Evolutionary conservation across 1,140 invertebrate species (phyloP), one percentile per base, ranked within the genome.

Genomic region (Neodiprion virginianus): DNA sequence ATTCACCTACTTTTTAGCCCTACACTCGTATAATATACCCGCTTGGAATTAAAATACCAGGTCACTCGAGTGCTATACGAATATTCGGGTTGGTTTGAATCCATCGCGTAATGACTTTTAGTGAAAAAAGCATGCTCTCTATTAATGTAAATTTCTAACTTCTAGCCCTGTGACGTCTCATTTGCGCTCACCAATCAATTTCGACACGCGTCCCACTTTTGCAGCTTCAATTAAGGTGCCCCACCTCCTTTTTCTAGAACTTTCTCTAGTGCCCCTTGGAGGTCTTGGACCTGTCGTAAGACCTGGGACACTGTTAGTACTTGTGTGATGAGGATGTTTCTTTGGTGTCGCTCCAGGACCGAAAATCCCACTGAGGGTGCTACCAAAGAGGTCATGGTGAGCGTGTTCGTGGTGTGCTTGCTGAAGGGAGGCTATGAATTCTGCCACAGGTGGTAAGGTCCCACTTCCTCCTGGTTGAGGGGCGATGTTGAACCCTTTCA

Each of bases 401-500:
- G 86, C 82, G 21, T 87, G 83, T 5, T 89, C 88, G 47, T 92
- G 90, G 76, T 92, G 91, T 4, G 74, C 79, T 28, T 88, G 83
- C 77, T 93, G 91, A 69, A 95, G 82, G 5, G 92, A 93, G 0
- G 93, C 92, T 75, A 93, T 91, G 79, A 94, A 93, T 85, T 95
- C 94, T 40, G 93, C 93, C 9, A 95, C 93, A 1, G 94, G 93
- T 40, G 93, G 92, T 67, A 95, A 85, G 21, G 91, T 90, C 48
- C 82, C 82, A 67, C 87, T 88, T 7, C 85, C 85, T 9, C 91
- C 90, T 4, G 94, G 93, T 53, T 92, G 89, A 0, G 92, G 92
- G 1, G 92, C 94, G 67, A 96, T 95, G 88, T 98, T 97, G 90
- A 98, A 98, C 1, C 96, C 96, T 86, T 98, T 98, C 96, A 97